A percentile compares a stretch with the other conserved stretches of the same genome.
Conservation (phyloP, 2,888 invertebrate genomes). For the Phorcus lineatus region DNA sequence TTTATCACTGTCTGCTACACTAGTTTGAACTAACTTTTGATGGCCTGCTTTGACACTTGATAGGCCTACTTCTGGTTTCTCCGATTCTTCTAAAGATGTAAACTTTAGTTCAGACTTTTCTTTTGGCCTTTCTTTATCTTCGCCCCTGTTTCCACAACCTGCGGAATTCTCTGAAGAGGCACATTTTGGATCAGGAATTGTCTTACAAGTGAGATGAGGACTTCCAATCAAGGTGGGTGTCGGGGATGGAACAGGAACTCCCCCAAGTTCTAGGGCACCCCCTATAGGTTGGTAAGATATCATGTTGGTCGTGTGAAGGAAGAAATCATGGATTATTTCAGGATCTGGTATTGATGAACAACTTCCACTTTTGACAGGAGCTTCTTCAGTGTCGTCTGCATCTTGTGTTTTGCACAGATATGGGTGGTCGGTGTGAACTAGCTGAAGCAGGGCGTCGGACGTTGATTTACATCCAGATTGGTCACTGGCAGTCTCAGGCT, state of each 20-base stretch:
- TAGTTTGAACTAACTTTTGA: no score
- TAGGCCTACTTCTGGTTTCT: neutral
- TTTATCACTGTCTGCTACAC: no score
- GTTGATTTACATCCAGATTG: neutral
- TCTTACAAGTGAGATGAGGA: neutral
- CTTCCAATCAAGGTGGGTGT: neutral
- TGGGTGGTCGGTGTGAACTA: constrained; percentile 20
- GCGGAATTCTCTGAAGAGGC: no score
- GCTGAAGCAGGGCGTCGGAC: constrained; percentile 19
- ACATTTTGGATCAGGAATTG: neutral
- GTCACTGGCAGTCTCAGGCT: neutral
- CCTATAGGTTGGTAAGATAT: constrained; percentile 46
- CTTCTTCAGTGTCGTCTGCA: neutral
- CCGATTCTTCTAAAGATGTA: neutral
- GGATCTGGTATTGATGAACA: constrained; percentile 44
- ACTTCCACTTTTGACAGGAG: neutral
- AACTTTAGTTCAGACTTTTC: neutral
- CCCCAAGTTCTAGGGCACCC: constrained; percentile 19
- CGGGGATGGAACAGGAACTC: neutral
- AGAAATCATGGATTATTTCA: constrained; percentile 51
- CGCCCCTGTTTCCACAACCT: no score
- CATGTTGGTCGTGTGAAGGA: constrained; percentile 52
- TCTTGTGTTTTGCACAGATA: constrained; percentile 7
- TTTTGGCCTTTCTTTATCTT: no score
- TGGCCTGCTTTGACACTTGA: neutral